Evolutionary conservation across 2,113 vertebrate species (phyloP).

Genomic region (Menura novaehollandiae): DNA sequence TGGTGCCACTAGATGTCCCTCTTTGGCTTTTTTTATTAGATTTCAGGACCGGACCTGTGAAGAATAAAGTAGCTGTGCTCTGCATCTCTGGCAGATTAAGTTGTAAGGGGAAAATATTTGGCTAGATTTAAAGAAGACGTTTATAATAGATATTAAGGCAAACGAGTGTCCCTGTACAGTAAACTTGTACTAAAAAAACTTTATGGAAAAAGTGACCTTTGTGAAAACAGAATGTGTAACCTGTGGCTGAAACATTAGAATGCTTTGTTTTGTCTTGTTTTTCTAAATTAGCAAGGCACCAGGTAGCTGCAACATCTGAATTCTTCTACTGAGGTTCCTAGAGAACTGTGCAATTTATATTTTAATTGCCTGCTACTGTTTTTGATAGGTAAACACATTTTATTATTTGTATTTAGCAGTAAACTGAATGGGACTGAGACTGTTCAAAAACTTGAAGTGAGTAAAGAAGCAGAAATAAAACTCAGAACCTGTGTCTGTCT

Average conservation of each 20-base stretch:
- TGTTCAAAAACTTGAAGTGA: not conserved
- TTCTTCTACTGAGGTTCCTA: not conserved
- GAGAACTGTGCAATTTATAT: not conserved
- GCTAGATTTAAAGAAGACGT: not conserved
- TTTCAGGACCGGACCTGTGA: not conserved
- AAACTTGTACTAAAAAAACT: not conserved
- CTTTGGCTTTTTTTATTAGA: slow-evolving; percentile 71
- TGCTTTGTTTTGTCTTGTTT: not conserved
- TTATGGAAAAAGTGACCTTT: slow-evolving; percentile 9
- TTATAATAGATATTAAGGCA: not conserved
- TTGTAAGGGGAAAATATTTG: not conserved
- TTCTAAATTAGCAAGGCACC: not conserved
- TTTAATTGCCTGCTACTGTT: not conserved
- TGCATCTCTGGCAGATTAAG: not conserved
- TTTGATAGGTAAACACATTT: not conserved
- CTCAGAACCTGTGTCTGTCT: not conserved
- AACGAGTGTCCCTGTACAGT: not conserved
- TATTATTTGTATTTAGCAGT: not conserved
- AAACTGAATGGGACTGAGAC: not conserved
- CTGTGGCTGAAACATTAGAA: not conserved
- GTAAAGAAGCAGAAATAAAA: not conserved
- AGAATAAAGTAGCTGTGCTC: not conserved
- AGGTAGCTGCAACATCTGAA: not conserved
- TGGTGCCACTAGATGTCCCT: slow-evolving; percentile 78
- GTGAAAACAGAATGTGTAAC: not conserved